Evolutionary conservation across 2,113 vertebrate genomes (phyloP).

Genomic region (Hippocampus barbouri): DNA sequence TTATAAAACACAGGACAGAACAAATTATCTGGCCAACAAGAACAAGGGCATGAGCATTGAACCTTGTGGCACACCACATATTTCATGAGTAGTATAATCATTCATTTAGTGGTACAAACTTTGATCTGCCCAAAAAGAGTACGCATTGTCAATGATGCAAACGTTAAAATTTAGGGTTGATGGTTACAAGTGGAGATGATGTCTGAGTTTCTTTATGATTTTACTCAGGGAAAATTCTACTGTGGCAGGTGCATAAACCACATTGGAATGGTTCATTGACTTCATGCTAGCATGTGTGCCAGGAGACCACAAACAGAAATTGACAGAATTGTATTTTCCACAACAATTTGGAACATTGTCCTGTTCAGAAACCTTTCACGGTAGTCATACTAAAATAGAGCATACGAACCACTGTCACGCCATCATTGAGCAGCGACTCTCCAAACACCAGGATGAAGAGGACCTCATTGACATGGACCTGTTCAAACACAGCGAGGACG

Average conservation of each 20-base stretch:
- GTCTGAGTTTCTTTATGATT: not conserved
- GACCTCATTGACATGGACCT: slow-evolving; percentile 96
- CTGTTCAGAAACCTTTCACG: not conserved
- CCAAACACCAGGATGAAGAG: slow-evolving; percentile 98
- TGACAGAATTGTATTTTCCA: not conserved
- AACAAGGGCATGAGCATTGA: no score
- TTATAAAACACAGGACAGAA: not conserved
- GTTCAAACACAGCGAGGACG: slow-evolving; percentile 93
- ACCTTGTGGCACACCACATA: not conserved
- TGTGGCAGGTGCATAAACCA: not conserved
- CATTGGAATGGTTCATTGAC: not conserved
- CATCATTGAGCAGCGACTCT: slow-evolving; percentile 95
- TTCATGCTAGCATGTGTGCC: not conserved
- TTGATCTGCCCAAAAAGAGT: not conserved
- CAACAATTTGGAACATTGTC: not conserved
- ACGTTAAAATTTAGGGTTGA: not conserved
- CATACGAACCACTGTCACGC: slow-evolving; percentile 89
- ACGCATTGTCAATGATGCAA: not conserved
- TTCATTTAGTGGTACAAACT: not conserved
- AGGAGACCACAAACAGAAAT: not conserved
- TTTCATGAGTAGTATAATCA: not conserved
- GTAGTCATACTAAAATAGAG: not conserved
- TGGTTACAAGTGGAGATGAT: not conserved
- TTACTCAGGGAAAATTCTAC: not conserved
- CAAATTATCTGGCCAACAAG: not conserved